Conservation (phyloP, 2,797 vertebrate species). For the Onychomys arenicola region DNA sequence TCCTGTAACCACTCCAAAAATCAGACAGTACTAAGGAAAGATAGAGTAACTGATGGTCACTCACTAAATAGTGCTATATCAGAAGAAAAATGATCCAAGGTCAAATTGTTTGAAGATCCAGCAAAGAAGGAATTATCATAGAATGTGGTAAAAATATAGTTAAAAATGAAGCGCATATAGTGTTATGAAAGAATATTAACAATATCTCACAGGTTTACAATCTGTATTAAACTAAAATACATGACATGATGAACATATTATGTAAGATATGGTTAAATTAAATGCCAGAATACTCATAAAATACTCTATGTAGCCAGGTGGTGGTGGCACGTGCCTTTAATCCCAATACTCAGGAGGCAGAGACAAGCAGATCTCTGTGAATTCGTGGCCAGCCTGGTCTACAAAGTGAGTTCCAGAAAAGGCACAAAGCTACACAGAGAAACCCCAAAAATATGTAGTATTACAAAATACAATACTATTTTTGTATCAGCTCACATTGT, state of each 20-base stretch:
- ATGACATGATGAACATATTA: neutral
- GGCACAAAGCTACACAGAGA: too few species aligned
- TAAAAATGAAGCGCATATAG: neutral
- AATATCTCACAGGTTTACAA: neutral
- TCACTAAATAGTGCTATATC: neutral
- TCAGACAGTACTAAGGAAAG: neutral
- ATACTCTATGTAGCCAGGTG: neutral
- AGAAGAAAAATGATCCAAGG: neutral
- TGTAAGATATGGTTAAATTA: neutral
- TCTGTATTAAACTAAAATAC: slow-evolving; percentile 14
- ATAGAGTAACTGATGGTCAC: neutral
- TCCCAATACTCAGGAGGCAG: too few species aligned
- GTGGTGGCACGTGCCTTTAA: too few species aligned
- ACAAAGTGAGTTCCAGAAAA: too few species aligned
- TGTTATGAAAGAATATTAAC: slow-evolving; percentile 3
- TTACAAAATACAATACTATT: neutral
- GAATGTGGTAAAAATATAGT: neutral
- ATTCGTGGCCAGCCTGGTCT: too few species aligned
- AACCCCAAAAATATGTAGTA: neutral
- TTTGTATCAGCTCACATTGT: neutral
- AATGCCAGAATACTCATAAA: neutral
- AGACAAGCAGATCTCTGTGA: too few species aligned
- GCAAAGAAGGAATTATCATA: neutral
- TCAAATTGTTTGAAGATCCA: neutral
- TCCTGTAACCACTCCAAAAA: neutral